Percentiles rank a stretch among this genome's conserved stretches.
Conservation (phyloP, 1,140 invertebrate species). For the Drosophila jambulina region DNA sequence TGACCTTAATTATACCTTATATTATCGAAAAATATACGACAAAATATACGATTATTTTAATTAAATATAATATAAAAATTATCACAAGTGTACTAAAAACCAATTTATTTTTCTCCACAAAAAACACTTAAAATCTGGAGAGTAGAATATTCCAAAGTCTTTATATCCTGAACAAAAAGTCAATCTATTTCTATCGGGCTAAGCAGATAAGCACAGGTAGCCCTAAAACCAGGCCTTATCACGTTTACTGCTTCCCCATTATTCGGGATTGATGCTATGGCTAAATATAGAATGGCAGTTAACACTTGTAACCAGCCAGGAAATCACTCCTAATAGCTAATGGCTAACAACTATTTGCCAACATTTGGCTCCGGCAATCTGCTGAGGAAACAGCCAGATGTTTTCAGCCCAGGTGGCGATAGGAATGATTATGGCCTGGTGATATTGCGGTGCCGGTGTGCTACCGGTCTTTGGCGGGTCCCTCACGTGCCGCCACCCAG, state of each 20-base stretch:
- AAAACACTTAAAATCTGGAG: background rate
- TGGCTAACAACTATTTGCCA: background rate
- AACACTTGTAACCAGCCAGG: slow-evolving; percentile 18
- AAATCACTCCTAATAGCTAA: slow-evolving; percentile 22
- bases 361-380: slow-evolving; percentile 11
- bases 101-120: background rate
- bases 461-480: slow-evolving; percentile 32
- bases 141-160: background rate
- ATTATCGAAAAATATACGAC: too few species aligned
- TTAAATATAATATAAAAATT: too few species aligned
- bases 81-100: too few species aligned
- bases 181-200: background rate
- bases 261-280: slow-evolving; percentile 3
- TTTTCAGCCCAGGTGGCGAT: slow-evolving; percentile 25
- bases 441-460: slow-evolving; percentile 23
- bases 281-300: slow-evolving; percentile 20
- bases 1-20: too few species aligned
- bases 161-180: background rate
- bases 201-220: background rate
- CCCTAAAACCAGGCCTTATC: slow-evolving; percentile 1
- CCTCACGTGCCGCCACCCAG: slow-evolving; percentile 26
- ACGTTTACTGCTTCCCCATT: background rate
- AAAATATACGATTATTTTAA: too few species aligned
- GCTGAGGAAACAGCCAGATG: slow-evolving; percentile 12
- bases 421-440: background rate